These are phyloP conservation scores for Ormyrus nitidulus DNA, from an alignment of 2,888 invertebrate species.

Conservation along the genomic window DNA sequence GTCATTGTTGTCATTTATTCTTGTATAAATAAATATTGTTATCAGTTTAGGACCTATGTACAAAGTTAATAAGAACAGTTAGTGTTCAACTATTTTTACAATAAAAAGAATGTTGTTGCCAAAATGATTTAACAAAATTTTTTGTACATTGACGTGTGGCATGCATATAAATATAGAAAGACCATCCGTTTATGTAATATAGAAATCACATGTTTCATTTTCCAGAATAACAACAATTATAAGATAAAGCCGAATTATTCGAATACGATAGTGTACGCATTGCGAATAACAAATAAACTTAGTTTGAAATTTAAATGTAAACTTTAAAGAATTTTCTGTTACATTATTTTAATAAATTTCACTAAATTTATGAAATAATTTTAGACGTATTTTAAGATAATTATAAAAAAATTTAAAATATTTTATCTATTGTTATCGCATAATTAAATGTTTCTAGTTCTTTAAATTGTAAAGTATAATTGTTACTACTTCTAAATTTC, in stretches of 20 bases:
- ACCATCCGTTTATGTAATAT: background rate
- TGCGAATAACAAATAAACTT: too few species aligned
- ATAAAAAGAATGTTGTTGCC: slow-evolving; percentile 44
- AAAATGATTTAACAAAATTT: slow-evolving; percentile 30
- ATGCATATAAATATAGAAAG: slow-evolving; percentile 25
- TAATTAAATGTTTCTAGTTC: slow-evolving; percentile 7
- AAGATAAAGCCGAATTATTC: too few species aligned
- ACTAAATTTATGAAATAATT: background rate
- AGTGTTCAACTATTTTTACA: slow-evolving; percentile 48
- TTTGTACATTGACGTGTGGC: slow-evolving; percentile 9
- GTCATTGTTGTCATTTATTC: slow-evolving; percentile 39
- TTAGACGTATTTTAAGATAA: background rate
- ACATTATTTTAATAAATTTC: background rate
- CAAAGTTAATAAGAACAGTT: slow-evolving; percentile 42
- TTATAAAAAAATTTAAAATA: background rate
- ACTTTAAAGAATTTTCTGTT: background rate
- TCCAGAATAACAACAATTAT: too few species aligned
- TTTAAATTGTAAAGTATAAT: background rate
- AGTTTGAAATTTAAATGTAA: too few species aligned
- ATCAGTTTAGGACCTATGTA: slow-evolving; percentile 35
- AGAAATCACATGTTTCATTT: too few species aligned
- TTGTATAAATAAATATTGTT: slow-evolving; percentile 43
- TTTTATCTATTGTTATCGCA: background rate
- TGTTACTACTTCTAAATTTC: slow-evolving; percentile 8
- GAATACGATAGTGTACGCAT: too few species aligned